Conservation (phyloP, 2,797 vertebrate species). For the Arnoldichthys spilopterus region DNA sequence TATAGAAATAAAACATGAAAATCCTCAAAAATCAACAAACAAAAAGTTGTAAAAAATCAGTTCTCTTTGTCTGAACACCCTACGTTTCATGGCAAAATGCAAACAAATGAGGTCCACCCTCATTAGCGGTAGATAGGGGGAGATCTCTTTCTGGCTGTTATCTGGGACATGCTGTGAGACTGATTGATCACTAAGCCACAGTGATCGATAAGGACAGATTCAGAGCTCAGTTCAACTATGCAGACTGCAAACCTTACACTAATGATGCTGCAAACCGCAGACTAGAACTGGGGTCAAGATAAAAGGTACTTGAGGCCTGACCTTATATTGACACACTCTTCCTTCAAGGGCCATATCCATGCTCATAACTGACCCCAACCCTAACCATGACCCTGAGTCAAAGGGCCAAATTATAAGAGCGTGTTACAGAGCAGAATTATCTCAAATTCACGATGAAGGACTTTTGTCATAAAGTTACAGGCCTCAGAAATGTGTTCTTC, state of each 20-base stretch:
- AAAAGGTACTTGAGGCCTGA: not conserved
- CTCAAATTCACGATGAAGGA: not conserved
- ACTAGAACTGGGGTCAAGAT: not conserved
- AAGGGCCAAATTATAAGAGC: not conserved
- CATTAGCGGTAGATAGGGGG: not conserved
- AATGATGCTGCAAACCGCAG: not conserved
- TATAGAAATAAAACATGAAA: too few species aligned
- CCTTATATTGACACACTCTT: not conserved
- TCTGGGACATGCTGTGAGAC: conserved; percentile 34
- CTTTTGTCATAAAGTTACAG: too few species aligned
- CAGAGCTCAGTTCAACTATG: not conserved
- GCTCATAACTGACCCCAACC: not conserved
- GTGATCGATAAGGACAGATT: conserved; percentile 31
- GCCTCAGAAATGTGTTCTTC: not conserved
- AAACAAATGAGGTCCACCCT: conserved; percentile 2
- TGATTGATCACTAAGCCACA: conserved; percentile 29
- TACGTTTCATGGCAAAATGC: not conserved
- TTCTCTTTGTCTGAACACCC: not conserved
- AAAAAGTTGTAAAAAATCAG: not conserved
- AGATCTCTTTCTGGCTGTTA: conserved; percentile 19
- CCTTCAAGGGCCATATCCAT: not conserved
- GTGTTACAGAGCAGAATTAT: not conserved
- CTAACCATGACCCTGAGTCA: conserved; percentile 15
- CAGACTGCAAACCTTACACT: not conserved
- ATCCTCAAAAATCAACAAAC: not conserved